These are phyloP conservation scores for Drosophila monieri DNA, from an alignment of 2,888 invertebrate genomes.

Conservation along the genomic window DNA sequence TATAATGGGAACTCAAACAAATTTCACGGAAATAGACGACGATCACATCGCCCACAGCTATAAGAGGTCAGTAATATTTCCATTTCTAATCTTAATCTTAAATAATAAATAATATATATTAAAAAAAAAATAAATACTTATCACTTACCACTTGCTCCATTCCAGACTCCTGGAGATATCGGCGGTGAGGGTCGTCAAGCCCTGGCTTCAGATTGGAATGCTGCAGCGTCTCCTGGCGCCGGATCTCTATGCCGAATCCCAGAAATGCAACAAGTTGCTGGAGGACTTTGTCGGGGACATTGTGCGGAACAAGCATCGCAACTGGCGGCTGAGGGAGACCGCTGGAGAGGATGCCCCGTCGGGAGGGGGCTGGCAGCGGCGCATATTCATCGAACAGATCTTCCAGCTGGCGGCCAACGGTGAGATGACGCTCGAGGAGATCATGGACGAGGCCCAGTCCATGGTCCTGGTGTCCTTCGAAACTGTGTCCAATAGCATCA, in stretches of 20 bases:
- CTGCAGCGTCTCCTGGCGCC: constrained; percentile 78
- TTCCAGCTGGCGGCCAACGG: constrained; percentile 81
- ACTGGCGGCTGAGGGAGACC: constrained; percentile 68
- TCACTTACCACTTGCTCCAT: constrained; percentile 18
- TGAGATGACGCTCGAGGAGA: constrained; percentile 79
- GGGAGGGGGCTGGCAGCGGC: constrained; percentile 68
- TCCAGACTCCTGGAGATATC: constrained; percentile 78
- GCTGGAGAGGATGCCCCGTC: constrained; percentile 39
- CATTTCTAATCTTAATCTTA: neutral
- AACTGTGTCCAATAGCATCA: constrained; percentile 81
- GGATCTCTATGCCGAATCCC: constrained; percentile 68
- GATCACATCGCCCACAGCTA: constrained; percentile 80
- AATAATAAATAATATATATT: neutral
- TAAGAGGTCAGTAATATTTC: constrained; percentile 67
- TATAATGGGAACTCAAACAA: constrained; percentile 81
- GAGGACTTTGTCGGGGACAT: constrained; percentile 80
- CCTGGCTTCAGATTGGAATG: constrained; percentile 82
- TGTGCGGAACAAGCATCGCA: constrained; percentile 77
- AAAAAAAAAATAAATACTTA: neutral
- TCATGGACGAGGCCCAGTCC: constrained; percentile 82
- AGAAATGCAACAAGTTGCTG: constrained; percentile 74
- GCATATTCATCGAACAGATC: constrained; percentile 82
- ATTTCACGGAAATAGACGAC: constrained; percentile 79
- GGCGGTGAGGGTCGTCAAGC: constrained; percentile 79
- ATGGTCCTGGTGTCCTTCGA: constrained; percentile 83